Evolutionary conservation across 2,113 vertebrate genomes (phyloP), one percentile per base, ranked within the genome.

Genomic region (Plecotus auritus): DNA sequence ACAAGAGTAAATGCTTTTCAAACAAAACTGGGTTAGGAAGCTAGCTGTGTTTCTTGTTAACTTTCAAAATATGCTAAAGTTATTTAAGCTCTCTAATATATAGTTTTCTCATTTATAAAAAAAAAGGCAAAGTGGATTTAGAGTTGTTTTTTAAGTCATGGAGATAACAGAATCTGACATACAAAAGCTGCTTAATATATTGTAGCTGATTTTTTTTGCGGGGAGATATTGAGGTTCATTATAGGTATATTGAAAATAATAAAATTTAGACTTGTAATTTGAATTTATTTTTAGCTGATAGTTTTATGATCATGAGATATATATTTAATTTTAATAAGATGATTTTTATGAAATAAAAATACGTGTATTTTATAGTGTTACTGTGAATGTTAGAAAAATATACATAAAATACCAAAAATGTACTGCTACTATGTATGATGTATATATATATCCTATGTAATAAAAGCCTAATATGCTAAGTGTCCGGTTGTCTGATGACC

Each of bases 361-460:
- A 45, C 22, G 23, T 59, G 32, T 70, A 37, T 1, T 70, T 90
- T 77, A 30, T 77, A 18, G 13, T 64, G 1, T 61, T 90, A 69
- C 20, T 85, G 18, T 47, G 18, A 90, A n/a, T 72, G 32, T 87
- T 83, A 83, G 35, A 73, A 93, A 93, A 88, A 91, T 67, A 30
- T 77, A 30, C 28, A 37, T 56, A 73, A 72, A 56, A 66, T 72
- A 4, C 17, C n/a, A n/a, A 35, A 73, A 85, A 0, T 92, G 3
- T n/a, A 40, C 23, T 78, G n/a, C 5, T 90, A 70, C 14, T 93
- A 82, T 37, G 45, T n/a, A 20, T n/a, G 5, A 45, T 12, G 12
- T 72, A 37, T 8, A 73, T 45, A 4, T 30, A 32, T 28, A 59
- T 59, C 23, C 56, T 59, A 59, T 59, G 10, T 59, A 59, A 26